Evolutionary conservation across 2,113 vertebrate genomes (phyloP).

Genomic region (Oreochromis aureus): DNA sequence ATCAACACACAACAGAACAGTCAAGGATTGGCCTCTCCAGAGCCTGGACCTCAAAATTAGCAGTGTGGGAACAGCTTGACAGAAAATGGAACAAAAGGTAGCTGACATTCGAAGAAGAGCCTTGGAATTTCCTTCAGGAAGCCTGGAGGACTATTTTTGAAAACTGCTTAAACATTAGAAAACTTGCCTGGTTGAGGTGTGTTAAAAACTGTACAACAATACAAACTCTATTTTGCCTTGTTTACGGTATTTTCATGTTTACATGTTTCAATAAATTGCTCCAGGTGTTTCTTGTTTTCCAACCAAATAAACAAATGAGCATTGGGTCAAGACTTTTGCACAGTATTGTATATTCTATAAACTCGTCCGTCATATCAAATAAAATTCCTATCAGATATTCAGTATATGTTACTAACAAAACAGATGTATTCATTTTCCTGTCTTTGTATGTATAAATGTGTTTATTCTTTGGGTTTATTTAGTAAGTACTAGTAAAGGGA

Average conservation of each 20-base stretch:
- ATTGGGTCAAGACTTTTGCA: not conserved
- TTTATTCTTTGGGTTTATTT: not conserved
- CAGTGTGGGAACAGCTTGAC: not conserved
- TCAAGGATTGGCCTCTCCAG: not conserved
- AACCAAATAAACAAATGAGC: not conserved
- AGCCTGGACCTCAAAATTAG: not conserved
- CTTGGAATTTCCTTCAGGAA: not conserved
- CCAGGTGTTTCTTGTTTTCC: not conserved
- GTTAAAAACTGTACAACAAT: not conserved
- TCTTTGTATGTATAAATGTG: not conserved
- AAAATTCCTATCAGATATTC: not conserved
- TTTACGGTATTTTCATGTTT: not conserved
- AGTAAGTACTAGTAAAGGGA: not conserved
- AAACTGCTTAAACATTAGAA: not conserved
- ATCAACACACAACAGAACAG: not conserved
- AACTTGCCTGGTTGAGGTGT: not conserved
- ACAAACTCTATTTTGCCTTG: not conserved
- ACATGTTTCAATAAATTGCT: not conserved
- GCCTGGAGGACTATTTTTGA: not conserved
- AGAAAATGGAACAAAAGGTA: not conserved
- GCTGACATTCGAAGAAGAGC: not conserved
- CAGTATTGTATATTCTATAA: not conserved
- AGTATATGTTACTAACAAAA: not conserved
- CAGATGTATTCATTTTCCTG: not conserved
- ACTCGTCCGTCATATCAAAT: not conserved